Evolutionary conservation across 2,797 vertebrate species (phyloP).

Genomic region (Xiphophorus birchmanni): DNA sequence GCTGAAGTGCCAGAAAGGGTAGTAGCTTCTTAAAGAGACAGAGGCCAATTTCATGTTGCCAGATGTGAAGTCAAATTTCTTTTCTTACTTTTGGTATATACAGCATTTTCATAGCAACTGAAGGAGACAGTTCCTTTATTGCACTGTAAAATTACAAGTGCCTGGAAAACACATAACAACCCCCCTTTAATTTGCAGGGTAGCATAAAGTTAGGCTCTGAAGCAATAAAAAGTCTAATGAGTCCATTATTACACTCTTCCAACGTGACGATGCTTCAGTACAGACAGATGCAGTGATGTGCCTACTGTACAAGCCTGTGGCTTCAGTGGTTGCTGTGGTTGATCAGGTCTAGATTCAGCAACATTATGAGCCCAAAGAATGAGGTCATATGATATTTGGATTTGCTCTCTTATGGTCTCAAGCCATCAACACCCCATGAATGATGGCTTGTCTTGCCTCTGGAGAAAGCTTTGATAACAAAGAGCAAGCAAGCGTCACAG

Average conservation of each 20-base stretch:
- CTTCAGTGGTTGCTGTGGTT: neutral
- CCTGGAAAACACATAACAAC: no score
- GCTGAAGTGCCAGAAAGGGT: no score
- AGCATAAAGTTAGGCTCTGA: no score
- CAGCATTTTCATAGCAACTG: no score
- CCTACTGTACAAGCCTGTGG: neutral
- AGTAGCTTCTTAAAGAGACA: no score
- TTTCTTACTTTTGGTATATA: no score
- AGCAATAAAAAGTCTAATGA: neutral
- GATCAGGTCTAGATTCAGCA: neutral
- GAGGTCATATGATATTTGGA: conserved; percentile 25
- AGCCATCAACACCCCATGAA: neutral
- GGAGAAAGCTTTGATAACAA: conserved; percentile 23
- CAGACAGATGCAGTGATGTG: neutral
- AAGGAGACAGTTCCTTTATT: no score
- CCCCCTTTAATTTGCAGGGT: no score
- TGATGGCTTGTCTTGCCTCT: conserved; percentile 25
- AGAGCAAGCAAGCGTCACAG: neutral
- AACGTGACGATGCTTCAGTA: neutral
- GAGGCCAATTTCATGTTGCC: no score
- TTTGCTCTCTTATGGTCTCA: conserved; percentile 5
- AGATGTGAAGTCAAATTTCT: no score
- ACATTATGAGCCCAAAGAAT: neutral
- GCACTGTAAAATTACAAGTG: no score
- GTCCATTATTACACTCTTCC: neutral